These are phyloP conservation scores for Liolophura sinensis DNA, from an alignment of 1,140 invertebrate species.

Conservation along the genomic window DNA sequence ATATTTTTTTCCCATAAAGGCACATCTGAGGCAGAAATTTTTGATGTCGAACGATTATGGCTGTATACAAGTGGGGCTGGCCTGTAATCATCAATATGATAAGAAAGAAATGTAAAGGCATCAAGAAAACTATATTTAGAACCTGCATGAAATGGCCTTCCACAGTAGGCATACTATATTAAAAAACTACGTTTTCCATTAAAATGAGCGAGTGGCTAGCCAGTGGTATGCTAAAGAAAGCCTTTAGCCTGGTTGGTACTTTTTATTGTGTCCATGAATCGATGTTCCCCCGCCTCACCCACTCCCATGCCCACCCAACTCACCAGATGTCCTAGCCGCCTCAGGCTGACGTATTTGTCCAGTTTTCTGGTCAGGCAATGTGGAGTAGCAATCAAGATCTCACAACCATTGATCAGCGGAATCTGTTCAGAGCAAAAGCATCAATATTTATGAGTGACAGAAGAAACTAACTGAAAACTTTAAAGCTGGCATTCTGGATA, in stretches of 20 bases:
- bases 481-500: background rate
- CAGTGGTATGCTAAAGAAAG: background rate
- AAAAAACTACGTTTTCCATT: no score
- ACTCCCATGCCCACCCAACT: constrained; percentile 15
- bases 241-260: background rate
- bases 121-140: no score
- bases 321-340: constrained; percentile 47
- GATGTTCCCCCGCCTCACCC: no score
- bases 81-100: no score
- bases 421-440: constrained; percentile 16
- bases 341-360: constrained; percentile 32
- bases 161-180: no score
- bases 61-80: no score
- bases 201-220: no score
- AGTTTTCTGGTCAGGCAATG: constrained; percentile 40
- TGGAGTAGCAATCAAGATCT: constrained; percentile 47
- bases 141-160: no score
- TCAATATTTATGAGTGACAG: background rate
- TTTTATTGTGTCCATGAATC: background rate
- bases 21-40: no score
- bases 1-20: no score
- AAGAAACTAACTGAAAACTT: background rate
- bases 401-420: constrained; percentile 47
- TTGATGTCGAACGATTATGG: no score
- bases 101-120: no score